These are phyloP conservation scores for Mionectes macconnelli DNA, from an alignment of 2,113 vertebrate species.

Conservation along the genomic window DNA sequence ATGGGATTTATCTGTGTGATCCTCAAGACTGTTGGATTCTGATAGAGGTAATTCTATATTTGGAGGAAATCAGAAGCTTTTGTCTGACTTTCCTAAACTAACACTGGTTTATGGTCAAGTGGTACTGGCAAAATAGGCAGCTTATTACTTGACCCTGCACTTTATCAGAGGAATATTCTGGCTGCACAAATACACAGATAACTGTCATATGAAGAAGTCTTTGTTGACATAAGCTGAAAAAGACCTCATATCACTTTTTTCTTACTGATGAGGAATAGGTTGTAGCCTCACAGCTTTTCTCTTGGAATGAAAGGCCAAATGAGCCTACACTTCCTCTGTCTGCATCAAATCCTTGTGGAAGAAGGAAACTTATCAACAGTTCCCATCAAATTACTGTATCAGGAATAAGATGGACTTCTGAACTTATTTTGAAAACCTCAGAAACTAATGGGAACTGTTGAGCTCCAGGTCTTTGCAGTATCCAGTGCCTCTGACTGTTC, in stretches of 20 bases:
- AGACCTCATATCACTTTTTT: not conserved
- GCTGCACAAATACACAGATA: not conserved
- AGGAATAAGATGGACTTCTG: not conserved
- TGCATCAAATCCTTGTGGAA: not conserved
- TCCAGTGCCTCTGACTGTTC: not conserved
- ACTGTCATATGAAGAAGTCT: not conserved
- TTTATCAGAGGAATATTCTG: not conserved
- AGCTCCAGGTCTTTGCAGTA: not conserved
- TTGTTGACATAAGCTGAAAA: not conserved
- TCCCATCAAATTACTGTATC: not conserved
- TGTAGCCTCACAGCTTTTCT: no score
- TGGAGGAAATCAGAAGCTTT: not conserved
- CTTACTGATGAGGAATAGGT: not conserved
- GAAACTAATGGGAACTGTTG: not conserved
- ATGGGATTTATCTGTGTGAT: rapidly evolving
- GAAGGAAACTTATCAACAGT: not conserved
- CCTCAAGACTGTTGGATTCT: not conserved
- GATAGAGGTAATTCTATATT: not conserved
- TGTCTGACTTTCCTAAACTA: not conserved
- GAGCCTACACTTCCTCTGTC: not conserved
- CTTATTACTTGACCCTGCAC: not conserved
- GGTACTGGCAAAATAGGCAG: not conserved
- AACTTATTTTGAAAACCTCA: not conserved
- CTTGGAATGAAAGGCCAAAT: not conserved
- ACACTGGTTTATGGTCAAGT: not conserved